A percentile compares a stretch with the other conserved stretches of the same genome.
These are phyloP conservation scores for Pagetopsis macropterus DNA, from an alignment of 2,797 vertebrate genomes.

Conservation along the genomic window DNA sequence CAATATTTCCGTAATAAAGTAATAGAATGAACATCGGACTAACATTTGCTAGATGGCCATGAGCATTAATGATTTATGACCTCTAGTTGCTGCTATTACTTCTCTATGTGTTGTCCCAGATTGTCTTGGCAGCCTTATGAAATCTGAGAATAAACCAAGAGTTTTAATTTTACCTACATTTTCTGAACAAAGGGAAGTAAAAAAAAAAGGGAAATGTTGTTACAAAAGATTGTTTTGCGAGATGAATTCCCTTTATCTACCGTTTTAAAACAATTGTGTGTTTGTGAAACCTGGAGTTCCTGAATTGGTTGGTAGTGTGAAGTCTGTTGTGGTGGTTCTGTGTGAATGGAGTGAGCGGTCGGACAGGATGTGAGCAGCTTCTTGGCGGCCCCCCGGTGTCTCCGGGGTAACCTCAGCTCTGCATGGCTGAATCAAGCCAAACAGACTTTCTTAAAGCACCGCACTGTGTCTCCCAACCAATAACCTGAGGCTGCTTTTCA, in stretches of 20 bases:
- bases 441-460: conserved; percentile 9
- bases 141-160: not conserved
- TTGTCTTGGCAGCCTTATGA: not conserved
- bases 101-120: not conserved
- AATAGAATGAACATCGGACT: too few relatives aligned
- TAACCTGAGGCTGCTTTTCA: not conserved
- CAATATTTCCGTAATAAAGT: too few relatives aligned
- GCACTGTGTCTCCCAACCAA: not conserved
- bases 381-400: conserved; percentile 52
- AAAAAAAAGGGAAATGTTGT: not conserved
- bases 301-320: conserved; percentile 11
- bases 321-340: conserved; percentile 5
- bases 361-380: conserved; percentile 45
- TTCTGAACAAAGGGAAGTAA: conserved; percentile 5
- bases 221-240: not conserved
- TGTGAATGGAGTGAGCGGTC: conserved; percentile 41
- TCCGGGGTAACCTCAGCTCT: conserved; percentile 56
- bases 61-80: not conserved
- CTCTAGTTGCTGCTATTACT: not conserved
- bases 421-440: conserved; percentile 22
- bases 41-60: too few relatives aligned
- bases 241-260: not conserved
- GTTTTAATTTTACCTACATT: not conserved
- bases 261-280: not conserved
- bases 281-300: conserved; percentile 10